These are phyloP conservation scores for Ruditapes philippinarum DNA, from an alignment of 1,140 invertebrate genomes.

Conservation along the genomic window DNA sequence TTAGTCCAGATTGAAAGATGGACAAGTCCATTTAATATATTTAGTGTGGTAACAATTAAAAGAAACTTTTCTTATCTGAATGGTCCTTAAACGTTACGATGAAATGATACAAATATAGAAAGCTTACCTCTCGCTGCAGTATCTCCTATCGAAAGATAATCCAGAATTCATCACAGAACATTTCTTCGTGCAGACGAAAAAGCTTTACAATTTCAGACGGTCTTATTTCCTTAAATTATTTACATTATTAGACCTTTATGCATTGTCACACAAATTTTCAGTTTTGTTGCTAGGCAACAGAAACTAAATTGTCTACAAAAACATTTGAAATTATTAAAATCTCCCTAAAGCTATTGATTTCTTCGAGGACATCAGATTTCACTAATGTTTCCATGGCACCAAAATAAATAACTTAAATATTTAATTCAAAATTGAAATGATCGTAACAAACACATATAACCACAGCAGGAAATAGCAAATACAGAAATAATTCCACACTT, in stretches of 20 bases:
- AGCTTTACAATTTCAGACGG: neutral
- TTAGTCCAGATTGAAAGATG: too few relatives aligned
- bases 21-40: too few relatives aligned
- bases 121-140: neutral
- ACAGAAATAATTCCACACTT: neutral
- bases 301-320: slow-evolving; percentile 13
- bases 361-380: neutral
- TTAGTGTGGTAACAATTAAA: too few relatives aligned
- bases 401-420: neutral
- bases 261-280: neutral
- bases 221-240: neutral
- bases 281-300: neutral
- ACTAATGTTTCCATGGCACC: neutral
- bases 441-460: neutral
- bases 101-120: too few relatives aligned
- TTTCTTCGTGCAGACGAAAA: neutral
- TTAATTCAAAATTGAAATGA: neutral
- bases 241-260: neutral
- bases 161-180: slow-evolving; percentile 20
- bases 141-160: neutral
- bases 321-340: slow-evolving; percentile 7
- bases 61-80: too few relatives aligned
- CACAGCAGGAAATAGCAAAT: neutral
- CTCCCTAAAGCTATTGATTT: neutral
- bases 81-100: too few relatives aligned